Base-by-base conservation (phyloP, 30 jellyfish, hydroid and myxozoan genomes). In the Aurelia sp. region DNA sequence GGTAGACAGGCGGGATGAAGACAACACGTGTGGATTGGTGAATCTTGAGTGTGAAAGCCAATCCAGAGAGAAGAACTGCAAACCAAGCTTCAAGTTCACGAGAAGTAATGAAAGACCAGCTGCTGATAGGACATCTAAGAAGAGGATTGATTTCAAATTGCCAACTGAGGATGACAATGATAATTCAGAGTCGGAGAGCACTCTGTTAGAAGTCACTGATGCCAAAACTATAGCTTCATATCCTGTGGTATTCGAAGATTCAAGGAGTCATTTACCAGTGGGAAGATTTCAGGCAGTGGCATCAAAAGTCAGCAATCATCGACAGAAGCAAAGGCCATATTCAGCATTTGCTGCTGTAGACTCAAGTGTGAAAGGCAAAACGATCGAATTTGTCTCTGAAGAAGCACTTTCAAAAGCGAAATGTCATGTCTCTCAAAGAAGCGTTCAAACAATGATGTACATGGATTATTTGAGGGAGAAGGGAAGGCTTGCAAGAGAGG, bases 401-500 rank as follows among this genome's bases (percentile, higher is more conserved):
- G 60, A 84, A 47, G 93, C 73, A 2, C 9, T 84, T 11, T 1
- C 78, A 10, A 66, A 74, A 15, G 93, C 93, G 50, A 53, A 50
- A 41, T 62, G 73, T 5, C 12, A 33, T 31, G 9, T 84, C 52
- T 71, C 93, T 13, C 33, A 84, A 19, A 72, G 82, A 57, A 66
- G 81, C 3, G 22, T 84, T 13, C 81, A 84, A 59, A 84, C 82
- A n/a, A 60, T 73, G 27, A 64, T 71, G 19, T 70, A 62, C 67
- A 84, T 84, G 87, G 82, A 84, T n/a, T 73, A 48, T 62, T 60
- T 84, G 17, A 9, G 27, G 20, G 86, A 84, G 41, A 84, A 71
- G 33, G 67, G 53, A 11, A 71, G 59, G 71, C 70, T 47, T 11
- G 23, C 59, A 21, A 51, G 48, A 58, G 76, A 57, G 18, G 65